A percentile compares a stretch with the other conserved stretches of the same genome.
phyloP scores from a whole-genome alignment of 1,140 invertebrate species.

The Brachionus rotundiformis region DNA sequence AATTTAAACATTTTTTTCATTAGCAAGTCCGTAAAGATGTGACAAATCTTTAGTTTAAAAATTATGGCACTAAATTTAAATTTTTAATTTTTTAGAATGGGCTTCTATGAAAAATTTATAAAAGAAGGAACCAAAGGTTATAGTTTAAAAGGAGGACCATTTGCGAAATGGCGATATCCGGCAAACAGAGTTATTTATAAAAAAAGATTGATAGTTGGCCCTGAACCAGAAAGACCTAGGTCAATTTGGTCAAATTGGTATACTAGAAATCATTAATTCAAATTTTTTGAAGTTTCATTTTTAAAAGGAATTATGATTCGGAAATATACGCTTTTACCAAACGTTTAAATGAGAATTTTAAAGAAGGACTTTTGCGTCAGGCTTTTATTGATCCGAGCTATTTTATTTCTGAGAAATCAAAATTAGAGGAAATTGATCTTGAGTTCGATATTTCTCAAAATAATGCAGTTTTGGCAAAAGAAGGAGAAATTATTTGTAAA shows the following conservation, averaged over 20 bases:
- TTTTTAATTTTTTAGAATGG: constrained; percentile 35
- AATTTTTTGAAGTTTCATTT: background rate
- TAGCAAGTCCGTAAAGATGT: background rate
- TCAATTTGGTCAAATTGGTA: constrained; percentile 60
- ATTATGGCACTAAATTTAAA: too few relatives aligned
- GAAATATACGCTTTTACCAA: constrained; percentile 85
- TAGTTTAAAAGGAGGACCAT: constrained; percentile 27
- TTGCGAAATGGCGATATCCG: constrained; percentile 52
- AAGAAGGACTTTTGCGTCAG: constrained; percentile 70
- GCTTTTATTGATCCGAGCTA: constrained; percentile 73
- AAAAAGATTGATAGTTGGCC: constrained; percentile 55
- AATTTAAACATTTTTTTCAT: background rate
- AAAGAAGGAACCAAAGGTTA: constrained; percentile 42
- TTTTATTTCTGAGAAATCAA: constrained; percentile 68
- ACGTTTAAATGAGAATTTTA: constrained; percentile 80
- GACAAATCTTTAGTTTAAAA: constrained; percentile 49
- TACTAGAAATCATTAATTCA: background rate
- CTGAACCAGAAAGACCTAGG: constrained; percentile 57
- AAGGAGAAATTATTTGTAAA: constrained; percentile 67
- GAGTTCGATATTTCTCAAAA: constrained; percentile 67
- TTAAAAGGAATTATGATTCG: constrained; percentile 76
- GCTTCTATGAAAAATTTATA: constrained; percentile 45
- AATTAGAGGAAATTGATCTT: constrained; percentile 70
- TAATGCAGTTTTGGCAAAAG: constrained; percentile 71
- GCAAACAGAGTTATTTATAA: constrained; percentile 54